Evolutionary conservation across 2,888 invertebrate species (phyloP), one percentile per base, ranked within the genome.

Genomic region (Operophtera brumata): DNA sequence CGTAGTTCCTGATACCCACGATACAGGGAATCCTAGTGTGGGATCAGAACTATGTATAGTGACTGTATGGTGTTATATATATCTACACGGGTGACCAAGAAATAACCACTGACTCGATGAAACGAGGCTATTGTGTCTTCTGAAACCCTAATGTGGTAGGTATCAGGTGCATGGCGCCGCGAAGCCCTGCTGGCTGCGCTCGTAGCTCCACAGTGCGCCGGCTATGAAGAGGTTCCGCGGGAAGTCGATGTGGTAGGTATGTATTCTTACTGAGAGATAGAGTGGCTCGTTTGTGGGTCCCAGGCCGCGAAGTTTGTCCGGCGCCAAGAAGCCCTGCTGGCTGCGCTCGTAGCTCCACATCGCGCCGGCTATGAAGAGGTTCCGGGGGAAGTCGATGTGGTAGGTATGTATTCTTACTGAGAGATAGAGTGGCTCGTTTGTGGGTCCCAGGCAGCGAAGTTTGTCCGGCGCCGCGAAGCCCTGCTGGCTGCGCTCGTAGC

Each of bases 221-320:
- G 96, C 96, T 71, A 97, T 96, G 54, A 91, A 86, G 70, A 96
- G 86, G 30, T 93, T 93, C 47, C 95, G 92, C 0, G 97, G 97
- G 78, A 96, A 96, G 85, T 97, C 96, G 73, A 99, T 97, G 75
- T 95, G 93, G 94, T 97, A 98, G 78, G n/a, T n/a, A n/a, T n/a
- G n/a, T n/a, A n/a, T 26, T 68, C 79, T 80, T 65, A 96, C 96
- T 66, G 96, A 96, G 65, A 98, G 92, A 76, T 95, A 96, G 47
- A 98, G 90, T 1, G 96, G 92, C 86, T 99, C 98, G n/a, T 91
- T 93, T n/a, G 94, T 96, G 2, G 99, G 99, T 52, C 99, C 99
- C 35, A 94, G 86, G 56, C 96, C 94, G 9, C 93, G 92, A 43
- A 99, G 91, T 59, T 92, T 94, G 86, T 99, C 99, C 0, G 96